Conservation (phyloP, 2,888 invertebrate genomes). For the Oxytorus armatus region DNA sequence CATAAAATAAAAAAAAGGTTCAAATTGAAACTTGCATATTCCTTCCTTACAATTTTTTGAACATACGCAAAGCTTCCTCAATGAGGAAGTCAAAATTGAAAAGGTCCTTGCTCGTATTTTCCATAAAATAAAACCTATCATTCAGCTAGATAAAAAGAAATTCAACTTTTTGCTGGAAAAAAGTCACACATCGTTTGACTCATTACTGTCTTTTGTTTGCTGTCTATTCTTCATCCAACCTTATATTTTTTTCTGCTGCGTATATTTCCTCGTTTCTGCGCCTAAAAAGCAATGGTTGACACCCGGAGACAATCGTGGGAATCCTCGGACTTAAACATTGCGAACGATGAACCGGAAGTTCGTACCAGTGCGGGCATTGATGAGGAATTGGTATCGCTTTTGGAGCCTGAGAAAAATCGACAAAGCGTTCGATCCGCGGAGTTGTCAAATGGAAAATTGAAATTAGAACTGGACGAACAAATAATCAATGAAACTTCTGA, state of each 20-base stretch:
- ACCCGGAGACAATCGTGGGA: slow-evolving; percentile 22
- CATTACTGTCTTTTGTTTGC: slow-evolving; percentile 1
- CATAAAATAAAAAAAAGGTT: too few species aligned
- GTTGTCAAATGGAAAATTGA: not conserved
- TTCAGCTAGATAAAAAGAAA: not conserved
- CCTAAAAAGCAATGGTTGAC: slow-evolving; percentile 10
- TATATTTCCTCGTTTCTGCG: not conserved
- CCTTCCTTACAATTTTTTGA: too few species aligned
- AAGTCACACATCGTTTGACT: slow-evolving; percentile 7
- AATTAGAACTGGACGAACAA: not conserved
- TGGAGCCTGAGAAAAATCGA: not conserved
- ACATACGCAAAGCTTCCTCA: too few species aligned
- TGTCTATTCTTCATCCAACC: not conserved
- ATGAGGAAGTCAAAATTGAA: too few species aligned
- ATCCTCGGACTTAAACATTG: not conserved
- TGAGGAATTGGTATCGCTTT: not conserved
- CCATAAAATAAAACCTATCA: not conserved
- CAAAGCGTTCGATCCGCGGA: not conserved
- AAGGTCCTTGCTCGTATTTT: too few species aligned
- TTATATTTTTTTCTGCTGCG: not conserved
- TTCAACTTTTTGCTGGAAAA: not conserved
- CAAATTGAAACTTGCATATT: too few species aligned
- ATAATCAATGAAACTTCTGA: not conserved
- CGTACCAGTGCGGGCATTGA: not conserved
- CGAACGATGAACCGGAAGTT: not conserved